Evolutionary conservation across 2,797 vertebrate genomes (phyloP).

Genomic region (Avahi laniger): DNA sequence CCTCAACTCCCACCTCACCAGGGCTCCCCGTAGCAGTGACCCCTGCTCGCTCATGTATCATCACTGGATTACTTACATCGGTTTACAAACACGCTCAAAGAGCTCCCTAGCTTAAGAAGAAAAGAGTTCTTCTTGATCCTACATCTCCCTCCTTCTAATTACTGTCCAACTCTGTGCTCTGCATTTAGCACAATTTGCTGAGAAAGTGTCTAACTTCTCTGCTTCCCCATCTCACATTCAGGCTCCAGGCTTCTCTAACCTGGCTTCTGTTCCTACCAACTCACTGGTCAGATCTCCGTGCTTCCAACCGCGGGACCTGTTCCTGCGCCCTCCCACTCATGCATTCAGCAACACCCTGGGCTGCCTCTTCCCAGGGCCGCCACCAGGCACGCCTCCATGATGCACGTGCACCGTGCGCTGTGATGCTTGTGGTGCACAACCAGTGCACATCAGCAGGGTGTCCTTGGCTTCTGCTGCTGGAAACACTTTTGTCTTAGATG

Average conservation of each 20-base stretch:
- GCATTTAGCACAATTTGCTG: background rate
- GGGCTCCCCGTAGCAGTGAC: background rate
- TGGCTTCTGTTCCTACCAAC: background rate
- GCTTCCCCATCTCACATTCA: background rate
- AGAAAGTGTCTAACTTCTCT: background rate
- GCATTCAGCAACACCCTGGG: background rate
- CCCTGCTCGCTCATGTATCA: background rate
- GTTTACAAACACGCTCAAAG: background rate
- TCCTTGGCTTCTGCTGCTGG: background rate
- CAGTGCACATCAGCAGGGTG: background rate
- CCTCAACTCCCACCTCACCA: background rate
- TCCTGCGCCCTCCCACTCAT: background rate
- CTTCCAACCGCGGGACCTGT: background rate
- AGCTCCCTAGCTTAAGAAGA: background rate
- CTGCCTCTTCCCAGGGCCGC: background rate
- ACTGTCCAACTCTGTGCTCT: background rate
- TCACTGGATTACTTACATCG: too few relatives aligned
- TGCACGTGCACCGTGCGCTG: accelerated
- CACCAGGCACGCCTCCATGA: background rate
- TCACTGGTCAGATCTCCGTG: background rate
- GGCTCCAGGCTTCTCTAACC: background rate
- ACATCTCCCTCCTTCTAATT: background rate
- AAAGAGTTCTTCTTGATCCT: background rate
- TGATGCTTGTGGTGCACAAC: background rate
- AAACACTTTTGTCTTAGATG: background rate